Base-by-base conservation (phyloP, 2,888 invertebrate genomes). In the Noctua fimbriata region DNA sequence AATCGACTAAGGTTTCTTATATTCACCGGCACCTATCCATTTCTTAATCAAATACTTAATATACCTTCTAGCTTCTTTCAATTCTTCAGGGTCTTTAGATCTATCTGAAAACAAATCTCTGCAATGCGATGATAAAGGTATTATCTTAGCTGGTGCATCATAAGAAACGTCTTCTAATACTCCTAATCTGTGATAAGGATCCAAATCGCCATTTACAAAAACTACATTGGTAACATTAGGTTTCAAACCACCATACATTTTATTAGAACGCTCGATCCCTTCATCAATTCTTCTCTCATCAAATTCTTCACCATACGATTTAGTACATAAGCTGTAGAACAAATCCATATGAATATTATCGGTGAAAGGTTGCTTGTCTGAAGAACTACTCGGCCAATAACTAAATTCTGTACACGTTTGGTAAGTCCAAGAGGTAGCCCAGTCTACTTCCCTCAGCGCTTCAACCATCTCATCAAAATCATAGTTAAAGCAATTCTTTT, bases 321-420 rank as follows among this genome's bases (percentile, higher is more conserved):
- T 94, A 14, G 84, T 85, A 87, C 97, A 97, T 63, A 96, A 85
- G 36, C 93, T 93, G 10, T 94, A 92, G 86, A 91, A 97, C 41
- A 94, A 96, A 5, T 95, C 94, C 3, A 97, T 81, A 0, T 95
- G 94, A 76, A 97, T 90, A 41, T 95, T 94, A 47, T 94, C 92
- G 4, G 97, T 97, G 92, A 98, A 98, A 0, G 98, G 97, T 32
- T 97, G 97, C 1, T 95, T 92, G 9, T 93, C 89, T 0, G 97
- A 97, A 83, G 97, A 97, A 0, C 98, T 97, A 0, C 97, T 98
- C 92, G 98, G 98, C 91, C 97, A 98, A 91, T 97, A 98, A 49
- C 98, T 98, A 90, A 98, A 98, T 94, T 98, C 98, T 7, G 97
- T 98, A 93, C 98, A 98, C 0, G 98, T 98, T 93, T 98, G 98